These are phyloP conservation scores for Catocala fraxini DNA, from an alignment of 2,888 invertebrate species.

Conservation along the genomic window DNA sequence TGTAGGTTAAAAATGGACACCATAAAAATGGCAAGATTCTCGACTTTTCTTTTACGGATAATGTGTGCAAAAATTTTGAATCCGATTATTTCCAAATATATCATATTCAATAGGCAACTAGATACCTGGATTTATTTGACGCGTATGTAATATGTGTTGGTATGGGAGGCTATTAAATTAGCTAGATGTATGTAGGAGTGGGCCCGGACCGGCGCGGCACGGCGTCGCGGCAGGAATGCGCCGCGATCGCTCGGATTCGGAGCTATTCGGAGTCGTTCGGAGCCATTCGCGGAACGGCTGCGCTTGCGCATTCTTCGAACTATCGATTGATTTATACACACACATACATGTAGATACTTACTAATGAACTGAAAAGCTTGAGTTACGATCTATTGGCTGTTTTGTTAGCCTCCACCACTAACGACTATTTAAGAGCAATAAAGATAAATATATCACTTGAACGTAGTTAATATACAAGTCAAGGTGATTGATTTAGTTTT, in stretches of 20 bases:
- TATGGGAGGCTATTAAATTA: slow-evolving; percentile 9
- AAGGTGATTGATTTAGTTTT: slow-evolving; percentile 10
- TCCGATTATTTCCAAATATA: slow-evolving; percentile 3
- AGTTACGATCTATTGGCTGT: slow-evolving; percentile 3
- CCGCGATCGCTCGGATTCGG: slow-evolving; percentile 18
- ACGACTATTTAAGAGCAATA: slow-evolving; percentile 14
- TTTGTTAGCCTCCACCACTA: slow-evolving; percentile 3
- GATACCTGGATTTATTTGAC: not conserved
- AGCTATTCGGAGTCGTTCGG: slow-evolving; percentile 14
- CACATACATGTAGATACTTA: slow-evolving; percentile 7
- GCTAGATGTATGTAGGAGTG: slow-evolving; percentile 6
- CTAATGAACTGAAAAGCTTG: not conserved
- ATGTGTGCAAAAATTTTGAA: not conserved
- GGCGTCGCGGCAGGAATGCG: slow-evolving; percentile 24
- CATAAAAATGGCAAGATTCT: slow-evolving; percentile 10
- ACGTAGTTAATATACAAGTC: slow-evolving; percentile 1
- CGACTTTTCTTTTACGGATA: slow-evolving; percentile 9
- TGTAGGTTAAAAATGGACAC: slow-evolving; percentile 5
- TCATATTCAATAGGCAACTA: slow-evolving; percentile 7
- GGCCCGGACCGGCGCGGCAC: not conserved
- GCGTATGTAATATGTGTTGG: not conserved
- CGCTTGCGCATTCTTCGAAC: slow-evolving; percentile 25
- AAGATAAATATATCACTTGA: slow-evolving; percentile 14
- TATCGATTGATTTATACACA: slow-evolving; percentile 21
- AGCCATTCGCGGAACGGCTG: slow-evolving; percentile 29